Base-by-base conservation (phyloP, 2,888 invertebrate genomes). In the Schizotus pectinicornis region DNA sequence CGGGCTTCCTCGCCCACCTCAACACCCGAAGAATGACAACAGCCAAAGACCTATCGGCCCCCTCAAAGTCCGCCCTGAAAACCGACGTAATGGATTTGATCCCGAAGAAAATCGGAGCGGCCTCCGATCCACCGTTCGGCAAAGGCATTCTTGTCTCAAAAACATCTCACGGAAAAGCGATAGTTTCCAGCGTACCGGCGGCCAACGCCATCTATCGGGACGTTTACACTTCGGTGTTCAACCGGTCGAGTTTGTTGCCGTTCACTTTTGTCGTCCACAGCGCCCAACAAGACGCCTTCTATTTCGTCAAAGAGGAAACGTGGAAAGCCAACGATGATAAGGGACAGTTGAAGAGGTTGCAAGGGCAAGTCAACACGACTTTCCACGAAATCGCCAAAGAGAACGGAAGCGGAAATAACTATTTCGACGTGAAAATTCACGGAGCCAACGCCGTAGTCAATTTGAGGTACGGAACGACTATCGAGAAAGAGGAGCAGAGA, bases 171-270 rank as follows among this genome's bases (percentile, higher is more conserved):
- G 91, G 91, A 6, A 87, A 90, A 70, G 92, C 94, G 32, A 88
- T 93, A 13, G 89, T 94, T 1, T 90, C 90, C 5, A 91, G 94
- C 68, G 94, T 94, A 7, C 93, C 94, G 0, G 91, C 92, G 1
- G 94, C 95, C 0, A 94, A 95, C 76, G 89, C 93, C 31, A 95
- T 95, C 66, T 93, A 94, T 79, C 85, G 91, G 32, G 95, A 95
- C 78, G 95, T 95, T 1, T 94, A 95, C 76, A 95, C 94, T 2
- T 92, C 94, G 0, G 94, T 95, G 3, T 94, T 95, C 79, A 95
- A 95, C 79, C 87, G 94, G 67, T 93, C 94, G 0, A 90, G 90
- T 77, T 84, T 95, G 71, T 81, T 95, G 69, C 93, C 94, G 34
- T 93, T 94, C 79, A 92, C 92, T 7, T 91, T 93, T 75, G 89